phyloP scores from a whole-genome alignment of 2,113 vertebrate genomes.

The Acanthochromis polyacanthus region DNA sequence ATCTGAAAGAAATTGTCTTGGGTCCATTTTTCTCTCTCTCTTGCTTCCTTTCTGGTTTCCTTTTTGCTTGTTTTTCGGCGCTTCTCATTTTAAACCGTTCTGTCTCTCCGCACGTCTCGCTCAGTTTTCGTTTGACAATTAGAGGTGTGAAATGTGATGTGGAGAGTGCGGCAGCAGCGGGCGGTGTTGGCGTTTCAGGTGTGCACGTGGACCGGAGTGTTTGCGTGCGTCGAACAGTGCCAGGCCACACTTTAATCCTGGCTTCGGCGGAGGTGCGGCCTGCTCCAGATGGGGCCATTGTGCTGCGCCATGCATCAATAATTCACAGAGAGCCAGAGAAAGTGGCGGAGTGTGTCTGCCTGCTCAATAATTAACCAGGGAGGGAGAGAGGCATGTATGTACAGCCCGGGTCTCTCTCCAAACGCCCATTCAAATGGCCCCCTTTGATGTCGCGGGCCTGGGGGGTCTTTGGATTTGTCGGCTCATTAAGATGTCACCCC shows the following conservation, averaged over 20 bases:
- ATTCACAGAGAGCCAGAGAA: slow-evolving; percentile 81
- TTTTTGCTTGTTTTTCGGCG: slow-evolving; percentile 18
- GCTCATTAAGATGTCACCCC: slow-evolving; percentile 83
- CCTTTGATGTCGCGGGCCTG: slow-evolving; percentile 76
- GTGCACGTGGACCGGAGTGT: neutral
- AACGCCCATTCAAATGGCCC: slow-evolving; percentile 73
- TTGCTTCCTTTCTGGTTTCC: neutral
- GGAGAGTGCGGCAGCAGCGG: slow-evolving; percentile 8
- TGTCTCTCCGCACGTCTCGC: slow-evolving; percentile 12
- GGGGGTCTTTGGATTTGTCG: slow-evolving; percentile 75
- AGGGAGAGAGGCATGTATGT: slow-evolving; percentile 77
- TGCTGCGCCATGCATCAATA: slow-evolving; percentile 82
- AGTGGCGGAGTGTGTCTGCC: slow-evolving; percentile 81
- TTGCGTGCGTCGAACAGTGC: slow-evolving; percentile 54
- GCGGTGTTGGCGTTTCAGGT: slow-evolving; percentile 6
- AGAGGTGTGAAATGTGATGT: slow-evolving; percentile 57
- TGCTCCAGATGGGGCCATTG: slow-evolving; percentile 85
- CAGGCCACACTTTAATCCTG: slow-evolving; percentile 75
- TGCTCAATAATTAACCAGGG: slow-evolving; percentile 85
- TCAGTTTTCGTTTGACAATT: slow-evolving; percentile 33
- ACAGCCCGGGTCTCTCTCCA: slow-evolving; percentile 76
- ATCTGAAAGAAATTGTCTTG: slow-evolving; percentile 46
- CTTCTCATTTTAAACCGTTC: slow-evolving; percentile 50
- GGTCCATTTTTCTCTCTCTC: neutral
- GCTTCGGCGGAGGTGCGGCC: slow-evolving; percentile 68